phyloP scores from a whole-genome alignment of 2,113 vertebrate genomes.

The Notarius lentiginosus region DNA sequence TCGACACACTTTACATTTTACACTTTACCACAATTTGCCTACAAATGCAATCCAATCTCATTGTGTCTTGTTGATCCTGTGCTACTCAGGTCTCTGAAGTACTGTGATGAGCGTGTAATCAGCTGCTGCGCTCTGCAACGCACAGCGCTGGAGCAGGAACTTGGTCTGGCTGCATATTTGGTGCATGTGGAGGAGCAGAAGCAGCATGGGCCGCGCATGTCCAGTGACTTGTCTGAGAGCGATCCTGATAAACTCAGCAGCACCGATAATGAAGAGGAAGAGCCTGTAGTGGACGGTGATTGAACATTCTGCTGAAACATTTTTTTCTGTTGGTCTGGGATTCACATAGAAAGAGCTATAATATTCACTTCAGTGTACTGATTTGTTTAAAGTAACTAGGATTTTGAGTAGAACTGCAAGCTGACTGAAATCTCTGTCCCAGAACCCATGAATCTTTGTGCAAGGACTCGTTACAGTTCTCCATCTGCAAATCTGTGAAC shows the following conservation, averaged over 20 bases:
- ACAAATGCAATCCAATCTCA: background rate
- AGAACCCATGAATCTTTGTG: background rate
- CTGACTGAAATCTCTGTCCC: background rate
- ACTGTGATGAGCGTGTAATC: conserved; percentile 92
- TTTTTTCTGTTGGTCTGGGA: background rate
- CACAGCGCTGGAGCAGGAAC: conserved; percentile 90
- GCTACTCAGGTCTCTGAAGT: conserved; percentile 84
- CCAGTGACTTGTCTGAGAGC: conserved; percentile 83
- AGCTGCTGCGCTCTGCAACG: conserved; percentile 89
- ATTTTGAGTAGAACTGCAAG: background rate
- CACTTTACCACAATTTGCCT: background rate
- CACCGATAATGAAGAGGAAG: conserved; percentile 94
- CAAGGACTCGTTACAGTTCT: background rate
- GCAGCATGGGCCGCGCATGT: conserved; percentile 64
- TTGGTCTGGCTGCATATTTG: conserved; percentile 91
- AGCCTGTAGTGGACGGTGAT: conserved; percentile 78
- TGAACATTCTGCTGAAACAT: background rate
- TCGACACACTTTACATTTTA: background rate
- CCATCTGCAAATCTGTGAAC: background rate
- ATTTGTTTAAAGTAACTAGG: background rate
- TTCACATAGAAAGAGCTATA: background rate
- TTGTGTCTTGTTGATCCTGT: background rate
- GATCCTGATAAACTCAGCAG: conserved; percentile 91
- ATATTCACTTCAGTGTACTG: background rate
- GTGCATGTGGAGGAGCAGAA: conserved; percentile 75